phyloP scores from a whole-genome alignment of 2,113 vertebrate species.

The Macaca nemestrina region DNA sequence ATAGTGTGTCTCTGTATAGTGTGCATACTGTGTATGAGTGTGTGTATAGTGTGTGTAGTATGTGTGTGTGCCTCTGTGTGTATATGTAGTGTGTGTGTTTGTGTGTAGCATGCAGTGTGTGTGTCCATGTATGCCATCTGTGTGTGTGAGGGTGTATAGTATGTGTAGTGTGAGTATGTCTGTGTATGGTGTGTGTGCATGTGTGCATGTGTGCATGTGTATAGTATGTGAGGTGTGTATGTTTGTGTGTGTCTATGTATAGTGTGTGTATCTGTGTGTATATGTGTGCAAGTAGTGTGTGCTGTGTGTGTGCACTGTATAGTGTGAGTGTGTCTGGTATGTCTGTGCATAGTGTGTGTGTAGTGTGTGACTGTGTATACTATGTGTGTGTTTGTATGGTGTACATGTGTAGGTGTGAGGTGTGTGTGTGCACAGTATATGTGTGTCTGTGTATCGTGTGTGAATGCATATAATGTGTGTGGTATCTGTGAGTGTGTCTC shows the following conservation, averaged over 20 bases:
- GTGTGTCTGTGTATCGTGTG: neutral
- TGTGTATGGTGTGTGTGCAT: neutral
- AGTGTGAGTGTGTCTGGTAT: neutral
- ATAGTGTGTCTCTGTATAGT: neutral
- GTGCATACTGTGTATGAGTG: neutral
- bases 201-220: neutral
- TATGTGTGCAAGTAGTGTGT: neutral
- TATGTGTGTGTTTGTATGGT: neutral
- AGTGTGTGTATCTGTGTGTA: neutral
- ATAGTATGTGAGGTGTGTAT: neutral
- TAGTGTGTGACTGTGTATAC: no score
- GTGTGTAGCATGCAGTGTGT: no score
- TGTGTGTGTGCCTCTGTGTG: neutral
- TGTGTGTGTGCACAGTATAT: fast-evolving
- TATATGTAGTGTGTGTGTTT: no score
- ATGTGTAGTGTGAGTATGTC: neutral
- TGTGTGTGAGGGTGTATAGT: neutral
- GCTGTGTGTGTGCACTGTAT: neutral
- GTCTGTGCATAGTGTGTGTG: neutral
- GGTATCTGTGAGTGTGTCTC: neutral
- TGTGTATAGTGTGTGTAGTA: neutral
- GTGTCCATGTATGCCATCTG: neutral
- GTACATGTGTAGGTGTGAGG: neutral
- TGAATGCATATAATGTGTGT: neutral
- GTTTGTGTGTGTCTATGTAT: neutral